These are phyloP conservation scores for Gymnarchus niloticus DNA, from an alignment of 2,113 vertebrate species.

Conservation along the genomic window DNA sequence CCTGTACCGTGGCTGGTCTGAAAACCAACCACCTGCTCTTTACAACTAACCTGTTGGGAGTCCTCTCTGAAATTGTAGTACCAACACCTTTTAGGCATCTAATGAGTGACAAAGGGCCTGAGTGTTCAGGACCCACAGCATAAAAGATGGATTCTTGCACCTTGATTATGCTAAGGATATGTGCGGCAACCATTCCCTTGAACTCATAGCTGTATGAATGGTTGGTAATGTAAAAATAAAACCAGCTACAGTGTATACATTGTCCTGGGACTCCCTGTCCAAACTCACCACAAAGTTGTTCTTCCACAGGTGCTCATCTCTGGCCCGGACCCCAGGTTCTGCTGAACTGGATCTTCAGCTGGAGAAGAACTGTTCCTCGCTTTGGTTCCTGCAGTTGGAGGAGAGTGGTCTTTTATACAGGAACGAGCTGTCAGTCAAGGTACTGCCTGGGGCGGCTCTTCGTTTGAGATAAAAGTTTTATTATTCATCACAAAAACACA, in stretches of 20 bases:
- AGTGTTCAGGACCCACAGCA: too few species aligned
- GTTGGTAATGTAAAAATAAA: neutral
- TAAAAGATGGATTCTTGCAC: too few species aligned
- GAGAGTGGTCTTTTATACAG: constrained; percentile 9
- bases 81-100: neutral
- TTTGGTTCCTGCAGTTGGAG: neutral
- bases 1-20: neutral
- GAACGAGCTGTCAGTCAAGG: constrained; percentile 10
- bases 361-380: neutral
- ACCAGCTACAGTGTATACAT: neutral
- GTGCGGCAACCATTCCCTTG: neutral
- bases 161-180: neutral
- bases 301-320: neutral
- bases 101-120: neutral
- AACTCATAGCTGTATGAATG: neutral
- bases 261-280: neutral
- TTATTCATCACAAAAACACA: neutral
- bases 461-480: neutral
- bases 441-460: neutral
- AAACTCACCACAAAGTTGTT: neutral
- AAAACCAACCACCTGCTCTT: neutral
- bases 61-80: too few species aligned
- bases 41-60: neutral
- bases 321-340: neutral
- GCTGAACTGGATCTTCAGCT: neutral